Evolutionary conservation across 23 tunicate species (phyloP), one percentile per base, ranked within the genome.

Genomic region (Halocynthia aurantium): DNA sequence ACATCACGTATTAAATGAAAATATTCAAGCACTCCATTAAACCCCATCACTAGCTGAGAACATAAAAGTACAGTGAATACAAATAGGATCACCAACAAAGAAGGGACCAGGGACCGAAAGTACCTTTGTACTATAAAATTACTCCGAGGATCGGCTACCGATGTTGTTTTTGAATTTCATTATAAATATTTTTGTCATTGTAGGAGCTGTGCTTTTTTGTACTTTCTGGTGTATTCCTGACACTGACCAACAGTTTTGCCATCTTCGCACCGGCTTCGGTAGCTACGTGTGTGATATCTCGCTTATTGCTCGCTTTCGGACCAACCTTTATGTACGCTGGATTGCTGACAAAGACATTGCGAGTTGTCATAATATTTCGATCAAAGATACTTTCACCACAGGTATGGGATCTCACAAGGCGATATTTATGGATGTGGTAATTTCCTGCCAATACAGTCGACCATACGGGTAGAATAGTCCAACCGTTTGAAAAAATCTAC

Each of bases 151-250:
- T 2, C 4, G 1, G 44, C 1, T 31, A 31, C 1, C 44, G 15
- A 13, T 58, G 63, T 13, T 58, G 62, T n/a, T 13, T 13, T 58
- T n/a, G 4, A 2, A 58, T 58, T 13, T 58, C 15, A 19, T 56
- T 72, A n/a, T 15, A 17, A 72, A 72, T 51, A n/a, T 50, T 40
- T 52, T 7, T 82, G 64, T 51, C 52, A 9, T 55, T 70, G 0
- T 69, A 88, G 95, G 95, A 88, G 67, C 81, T 81, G 6, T 88
- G 95, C 55, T 73, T 71, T 22, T 71, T 84, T 56, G 72, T 84
- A 18, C 77, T 84, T 15, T 44, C 71, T 60, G 89, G 89, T 52
- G 60, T 81, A 18, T 40, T 78, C 73, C 22, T 84, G 53, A 78
- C 76, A 20, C 72, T 84, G 13, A 8, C 64, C 0, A 72, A 78